Evolutionary conservation across 2,888 invertebrate species (phyloP).

Genomic region (Ichneumoninae sp.): DNA sequence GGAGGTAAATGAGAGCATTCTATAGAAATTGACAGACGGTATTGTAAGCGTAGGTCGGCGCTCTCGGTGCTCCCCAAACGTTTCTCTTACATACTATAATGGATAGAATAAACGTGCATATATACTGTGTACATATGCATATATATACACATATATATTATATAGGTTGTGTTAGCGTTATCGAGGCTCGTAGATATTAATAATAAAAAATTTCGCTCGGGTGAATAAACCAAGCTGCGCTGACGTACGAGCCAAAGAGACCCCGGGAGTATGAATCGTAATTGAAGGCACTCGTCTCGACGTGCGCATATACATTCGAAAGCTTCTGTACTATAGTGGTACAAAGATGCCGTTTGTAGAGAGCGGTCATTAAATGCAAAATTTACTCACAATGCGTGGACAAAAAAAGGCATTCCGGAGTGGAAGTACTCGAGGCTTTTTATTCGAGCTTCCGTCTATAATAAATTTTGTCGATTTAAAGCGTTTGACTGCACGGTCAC

Average conservation of each 20-base stretch:
- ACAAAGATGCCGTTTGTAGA: slow-evolving; percentile 49
- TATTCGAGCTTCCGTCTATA: slow-evolving; percentile 11
- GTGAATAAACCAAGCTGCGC: slow-evolving; percentile 61
- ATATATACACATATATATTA: neutral
- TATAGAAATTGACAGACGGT: slow-evolving; percentile 51
- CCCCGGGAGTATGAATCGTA: slow-evolving; percentile 56
- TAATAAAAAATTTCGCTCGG: slow-evolving; percentile 46
- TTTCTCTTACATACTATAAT: slow-evolving; percentile 25
- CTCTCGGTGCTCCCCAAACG: slow-evolving; percentile 13
- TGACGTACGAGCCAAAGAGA: slow-evolving; percentile 37
- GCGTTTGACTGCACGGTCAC: neutral
- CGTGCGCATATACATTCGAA: slow-evolving; percentile 44
- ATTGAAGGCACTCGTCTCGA: slow-evolving; percentile 62
- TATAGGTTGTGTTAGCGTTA: slow-evolving; percentile 27
- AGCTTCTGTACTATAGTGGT: neutral
- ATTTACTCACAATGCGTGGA: slow-evolving; percentile 17
- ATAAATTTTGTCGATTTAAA: neutral
- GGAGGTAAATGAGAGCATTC: slow-evolving; percentile 30
- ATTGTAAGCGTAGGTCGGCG: slow-evolving; percentile 36
- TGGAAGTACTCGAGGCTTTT: neutral
- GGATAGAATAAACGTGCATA: slow-evolving; percentile 16
- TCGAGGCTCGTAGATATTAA: slow-evolving; percentile 50
- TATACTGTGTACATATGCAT: neutral
- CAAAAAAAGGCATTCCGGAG: neutral
- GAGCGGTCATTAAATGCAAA: slow-evolving; percentile 19